A percentile compares a stretch with the other conserved stretches of the same genome.
phyloP scores from a whole-genome alignment of 2,888 invertebrate genomes.

The Pegoplata infirma region DNA sequence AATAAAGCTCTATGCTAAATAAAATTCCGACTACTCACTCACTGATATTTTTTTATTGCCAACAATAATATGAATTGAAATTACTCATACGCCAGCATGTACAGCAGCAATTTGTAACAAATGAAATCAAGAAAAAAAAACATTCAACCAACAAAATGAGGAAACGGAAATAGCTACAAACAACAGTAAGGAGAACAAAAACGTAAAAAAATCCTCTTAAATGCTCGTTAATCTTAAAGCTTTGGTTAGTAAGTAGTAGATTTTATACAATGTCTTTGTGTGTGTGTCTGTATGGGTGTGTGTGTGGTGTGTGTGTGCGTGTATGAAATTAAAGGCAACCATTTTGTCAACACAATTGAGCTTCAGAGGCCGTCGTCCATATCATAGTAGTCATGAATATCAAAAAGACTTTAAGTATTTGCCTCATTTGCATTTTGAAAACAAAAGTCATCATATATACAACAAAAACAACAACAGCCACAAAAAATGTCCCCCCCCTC shows the following conservation, averaged over 20 bases:
- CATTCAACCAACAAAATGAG: background rate
- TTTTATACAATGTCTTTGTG: background rate
- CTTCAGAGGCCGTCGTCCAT: too few species aligned
- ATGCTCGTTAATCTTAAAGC: conserved; percentile 62
- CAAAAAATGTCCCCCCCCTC: too few species aligned
- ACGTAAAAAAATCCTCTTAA: conserved; percentile 45
- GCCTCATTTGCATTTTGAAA: conserved; percentile 61
- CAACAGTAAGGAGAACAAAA: background rate
- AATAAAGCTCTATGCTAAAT: background rate
- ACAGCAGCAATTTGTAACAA: conserved; percentile 44
- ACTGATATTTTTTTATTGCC: conserved; percentile 38
- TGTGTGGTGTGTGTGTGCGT: background rate
- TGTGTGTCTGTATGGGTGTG: background rate
- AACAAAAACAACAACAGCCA: too few species aligned
- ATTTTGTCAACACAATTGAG: conserved; percentile 48
- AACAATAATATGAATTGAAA: conserved; percentile 51
- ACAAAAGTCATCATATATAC: conserved; percentile 57
- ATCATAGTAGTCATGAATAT: conserved; percentile 53
- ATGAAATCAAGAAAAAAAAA: too few species aligned
- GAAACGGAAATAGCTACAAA: conserved; percentile 1
- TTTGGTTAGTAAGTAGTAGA: conserved; percentile 50
- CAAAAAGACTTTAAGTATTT: conserved; percentile 54
- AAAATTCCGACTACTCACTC: background rate
- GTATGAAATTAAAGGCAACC: conserved; percentile 7
- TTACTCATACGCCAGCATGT: conserved; percentile 56